Evolutionary conservation across 2,888 invertebrate species (phyloP).

Genomic region (Pachycephus smyrnensis): DNA sequence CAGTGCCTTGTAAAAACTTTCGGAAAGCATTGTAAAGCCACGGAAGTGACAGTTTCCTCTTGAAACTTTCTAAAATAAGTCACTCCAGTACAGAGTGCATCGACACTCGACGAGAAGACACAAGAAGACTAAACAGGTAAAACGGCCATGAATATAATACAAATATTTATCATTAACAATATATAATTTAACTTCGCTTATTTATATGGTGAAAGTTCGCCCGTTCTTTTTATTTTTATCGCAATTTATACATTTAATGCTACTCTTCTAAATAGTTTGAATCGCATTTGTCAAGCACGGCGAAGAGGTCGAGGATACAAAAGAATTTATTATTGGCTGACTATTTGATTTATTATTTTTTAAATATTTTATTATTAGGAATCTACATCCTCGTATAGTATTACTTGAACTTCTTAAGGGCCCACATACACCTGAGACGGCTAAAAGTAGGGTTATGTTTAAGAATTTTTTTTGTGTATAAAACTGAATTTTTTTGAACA

Average conservation of each 20-base stretch:
- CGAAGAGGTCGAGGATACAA: too few relatives aligned
- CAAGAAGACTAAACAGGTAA: not conserved
- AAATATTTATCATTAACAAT: not conserved
- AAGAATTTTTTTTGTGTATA: too few relatives aligned
- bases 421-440: too few relatives aligned
- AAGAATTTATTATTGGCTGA: too few relatives aligned
- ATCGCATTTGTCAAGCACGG: not conserved
- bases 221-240: not conserved
- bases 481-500: too few relatives aligned
- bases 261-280: not conserved
- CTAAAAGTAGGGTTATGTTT: too few relatives aligned
- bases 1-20: not conserved
- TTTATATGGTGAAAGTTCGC: too few relatives aligned
- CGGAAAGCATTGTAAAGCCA: not conserved
- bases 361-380: not conserved
- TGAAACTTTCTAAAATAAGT: not conserved
- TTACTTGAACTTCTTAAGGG: too few relatives aligned
- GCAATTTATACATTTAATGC: not conserved
- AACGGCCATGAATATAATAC: not conserved
- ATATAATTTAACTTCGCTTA: too few relatives aligned
- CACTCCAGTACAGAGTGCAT: not conserved
- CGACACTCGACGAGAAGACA: not conserved
- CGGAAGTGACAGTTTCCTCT: not conserved
- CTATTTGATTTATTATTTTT: too few relatives aligned
- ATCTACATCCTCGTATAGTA: too few relatives aligned